Evolutionary conservation across 1,140 invertebrate species (phyloP).

Genomic region (Drosophila azteca): DNA sequence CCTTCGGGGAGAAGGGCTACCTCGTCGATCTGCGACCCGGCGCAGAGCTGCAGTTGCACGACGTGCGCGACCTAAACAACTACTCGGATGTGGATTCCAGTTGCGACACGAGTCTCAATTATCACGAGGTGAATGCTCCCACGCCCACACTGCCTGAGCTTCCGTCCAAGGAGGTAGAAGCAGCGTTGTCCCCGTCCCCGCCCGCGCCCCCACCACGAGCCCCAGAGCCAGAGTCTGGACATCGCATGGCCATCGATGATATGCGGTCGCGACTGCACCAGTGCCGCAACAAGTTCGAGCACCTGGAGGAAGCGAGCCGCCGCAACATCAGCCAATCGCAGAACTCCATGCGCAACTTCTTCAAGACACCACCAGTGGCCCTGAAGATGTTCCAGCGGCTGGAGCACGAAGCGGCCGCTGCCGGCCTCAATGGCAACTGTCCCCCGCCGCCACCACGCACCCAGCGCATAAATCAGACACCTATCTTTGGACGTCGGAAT

Average conservation of each 20-base stretch:
- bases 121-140: constrained; percentile 69
- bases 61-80: constrained; percentile 80
- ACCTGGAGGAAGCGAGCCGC: constrained; percentile 70
- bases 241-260: constrained; percentile 65
- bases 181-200: background rate
- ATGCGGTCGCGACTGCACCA: constrained; percentile 73
- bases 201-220: background rate
- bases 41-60: constrained; percentile 69
- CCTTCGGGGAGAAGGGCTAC: constrained; percentile 79
- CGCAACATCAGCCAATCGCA: constrained; percentile 72
- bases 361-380: constrained; percentile 75
- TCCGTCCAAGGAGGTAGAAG: background rate
- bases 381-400: constrained; percentile 78
- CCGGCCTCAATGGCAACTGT: constrained; percentile 30
- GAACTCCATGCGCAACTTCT: constrained; percentile 75
- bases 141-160: background rate
- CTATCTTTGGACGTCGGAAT: constrained; percentile 71
- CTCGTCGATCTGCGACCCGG: constrained; percentile 73
- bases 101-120: constrained; percentile 81
- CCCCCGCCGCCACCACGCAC: constrained; percentile 23
- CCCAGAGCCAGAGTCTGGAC: background rate
- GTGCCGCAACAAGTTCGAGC: constrained; percentile 77
- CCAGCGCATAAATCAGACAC: constrained; percentile 81
- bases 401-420: constrained; percentile 59
- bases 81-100: constrained; percentile 83